Conservation (phyloP, 2,797 vertebrate genomes). For the Knipowitschia caucasica region DNA sequence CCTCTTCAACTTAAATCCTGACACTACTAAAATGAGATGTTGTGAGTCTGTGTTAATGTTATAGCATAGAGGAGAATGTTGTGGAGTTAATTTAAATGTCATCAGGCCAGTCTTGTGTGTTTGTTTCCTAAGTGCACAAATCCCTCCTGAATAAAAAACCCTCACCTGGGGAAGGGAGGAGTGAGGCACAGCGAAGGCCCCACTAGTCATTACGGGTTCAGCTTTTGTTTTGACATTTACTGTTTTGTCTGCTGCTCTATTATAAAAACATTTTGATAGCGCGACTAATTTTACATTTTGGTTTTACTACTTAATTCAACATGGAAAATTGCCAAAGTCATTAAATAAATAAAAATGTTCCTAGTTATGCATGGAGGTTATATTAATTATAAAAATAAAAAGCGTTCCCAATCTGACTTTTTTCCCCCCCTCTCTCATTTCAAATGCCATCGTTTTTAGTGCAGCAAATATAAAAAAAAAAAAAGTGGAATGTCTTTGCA, state of each 20-base stretch:
- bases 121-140: conserved; percentile 6
- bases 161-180: background rate
- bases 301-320: background rate
- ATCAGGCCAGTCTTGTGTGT: background rate
- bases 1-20: too few relatives aligned
- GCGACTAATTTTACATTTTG: background rate
- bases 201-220: conserved; percentile 26
- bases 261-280: conserved; percentile 6
- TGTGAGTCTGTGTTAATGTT: background rate
- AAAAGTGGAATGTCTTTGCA: background rate
- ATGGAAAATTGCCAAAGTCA: background rate
- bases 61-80: background rate
- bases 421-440: background rate
- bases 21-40: background rate
- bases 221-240: conserved; percentile 37
- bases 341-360: conserved; percentile 2
- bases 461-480: background rate
- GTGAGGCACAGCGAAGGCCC: conserved; percentile 27
- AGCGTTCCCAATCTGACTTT: background rate
- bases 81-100: background rate
- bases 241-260: conserved; percentile 1
- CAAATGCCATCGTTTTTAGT: background rate
- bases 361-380: background rate
- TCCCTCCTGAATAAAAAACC: conserved; percentile 27
- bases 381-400: conserved; percentile 4